phyloP scores from a whole-genome alignment of 2,888 invertebrate species.

The Achlya flavicornis region DNA sequence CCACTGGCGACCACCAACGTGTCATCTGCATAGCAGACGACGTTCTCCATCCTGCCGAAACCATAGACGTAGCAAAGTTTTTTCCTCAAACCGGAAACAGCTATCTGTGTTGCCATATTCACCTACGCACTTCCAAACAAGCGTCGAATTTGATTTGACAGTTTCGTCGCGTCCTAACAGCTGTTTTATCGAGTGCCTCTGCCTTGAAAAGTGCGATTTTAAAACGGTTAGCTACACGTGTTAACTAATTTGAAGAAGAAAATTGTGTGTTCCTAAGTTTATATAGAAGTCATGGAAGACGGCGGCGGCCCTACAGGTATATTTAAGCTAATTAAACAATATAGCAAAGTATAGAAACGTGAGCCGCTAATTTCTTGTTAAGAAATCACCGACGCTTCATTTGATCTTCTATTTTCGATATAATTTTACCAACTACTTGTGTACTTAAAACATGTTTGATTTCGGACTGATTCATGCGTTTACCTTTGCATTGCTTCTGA shows the following conservation, averaged over 20 bases:
- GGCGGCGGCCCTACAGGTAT: conserved; percentile 65
- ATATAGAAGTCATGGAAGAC: conserved; percentile 62
- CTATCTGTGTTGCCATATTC: conserved; percentile 55
- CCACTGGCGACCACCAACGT: too few relatives aligned
- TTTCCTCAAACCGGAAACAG: conserved; percentile 34
- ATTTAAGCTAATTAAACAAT: conserved; percentile 22
- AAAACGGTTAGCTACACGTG: conserved; percentile 67
- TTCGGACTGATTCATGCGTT: neutral
- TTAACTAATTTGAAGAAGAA: conserved; percentile 41
- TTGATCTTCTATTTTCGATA: neutral
- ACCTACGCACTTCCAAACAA: conserved; percentile 21
- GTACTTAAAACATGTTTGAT: neutral
- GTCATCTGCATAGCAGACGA: too few relatives aligned
- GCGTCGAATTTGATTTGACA: conserved; percentile 72
- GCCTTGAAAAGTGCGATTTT: conserved; percentile 56
- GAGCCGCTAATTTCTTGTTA: conserved; percentile 28
- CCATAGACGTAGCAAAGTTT: too few relatives aligned
- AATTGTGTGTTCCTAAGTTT: conserved; percentile 29
- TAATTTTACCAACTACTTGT: neutral
- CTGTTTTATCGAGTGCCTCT: conserved; percentile 68
- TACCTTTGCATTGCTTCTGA: neutral
- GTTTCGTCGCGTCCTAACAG: conserved; percentile 75
- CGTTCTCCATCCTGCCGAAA: too few relatives aligned
- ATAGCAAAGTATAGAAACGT: conserved; percentile 31
- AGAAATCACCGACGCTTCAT: conserved; percentile 10